A percentile compares a stretch with the other conserved stretches of the same genome.
Conservation (phyloP, 2,888 invertebrate genomes). For the Pheosia gnoma region DNA sequence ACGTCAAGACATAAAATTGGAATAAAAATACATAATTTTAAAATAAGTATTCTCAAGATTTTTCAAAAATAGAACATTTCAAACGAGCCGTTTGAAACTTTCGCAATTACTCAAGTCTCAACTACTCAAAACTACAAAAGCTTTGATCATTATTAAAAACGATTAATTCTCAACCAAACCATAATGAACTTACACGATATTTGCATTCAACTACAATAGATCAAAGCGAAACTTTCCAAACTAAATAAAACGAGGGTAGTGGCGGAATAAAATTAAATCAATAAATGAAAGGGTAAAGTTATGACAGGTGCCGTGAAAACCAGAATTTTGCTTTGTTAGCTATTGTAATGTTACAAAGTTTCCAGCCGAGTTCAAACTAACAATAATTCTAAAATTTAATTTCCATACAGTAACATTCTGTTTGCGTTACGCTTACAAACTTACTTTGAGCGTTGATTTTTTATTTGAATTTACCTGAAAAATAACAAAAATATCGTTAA, state of each 20-base stretch:
- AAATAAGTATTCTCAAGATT: too few relatives aligned
- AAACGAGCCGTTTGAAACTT: conserved; percentile 2
- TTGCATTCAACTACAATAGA: conserved; percentile 14
- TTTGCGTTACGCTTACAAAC: background rate
- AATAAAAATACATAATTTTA: too few relatives aligned
- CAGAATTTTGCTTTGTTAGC: background rate
- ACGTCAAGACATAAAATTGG: too few relatives aligned
- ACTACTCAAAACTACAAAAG: background rate
- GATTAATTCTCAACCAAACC: background rate
- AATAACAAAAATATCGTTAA: conserved; percentile 7
- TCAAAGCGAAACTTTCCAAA: conserved; percentile 32
- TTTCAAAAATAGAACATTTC: too few relatives aligned
- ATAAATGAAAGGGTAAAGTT: conserved; percentile 9
- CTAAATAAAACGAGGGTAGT: conserved; percentile 10
- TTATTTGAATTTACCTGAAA: conserved; percentile 23
- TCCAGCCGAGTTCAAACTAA: conserved; percentile 5
- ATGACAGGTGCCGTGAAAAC: conserved; percentile 6
- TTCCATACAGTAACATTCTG: background rate
- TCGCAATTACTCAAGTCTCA: background rate
- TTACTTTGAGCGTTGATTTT: background rate
- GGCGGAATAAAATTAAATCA: conserved; percentile 16
- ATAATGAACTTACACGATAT: background rate
- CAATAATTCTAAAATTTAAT: conserved; percentile 9
- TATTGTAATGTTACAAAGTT: conserved; percentile 7
- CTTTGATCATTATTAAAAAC: conserved; percentile 4